Evolutionary conservation across 1,140 invertebrate genomes (phyloP), one percentile per base, ranked within the genome.

Genomic region (Drosophila burlai): DNA sequence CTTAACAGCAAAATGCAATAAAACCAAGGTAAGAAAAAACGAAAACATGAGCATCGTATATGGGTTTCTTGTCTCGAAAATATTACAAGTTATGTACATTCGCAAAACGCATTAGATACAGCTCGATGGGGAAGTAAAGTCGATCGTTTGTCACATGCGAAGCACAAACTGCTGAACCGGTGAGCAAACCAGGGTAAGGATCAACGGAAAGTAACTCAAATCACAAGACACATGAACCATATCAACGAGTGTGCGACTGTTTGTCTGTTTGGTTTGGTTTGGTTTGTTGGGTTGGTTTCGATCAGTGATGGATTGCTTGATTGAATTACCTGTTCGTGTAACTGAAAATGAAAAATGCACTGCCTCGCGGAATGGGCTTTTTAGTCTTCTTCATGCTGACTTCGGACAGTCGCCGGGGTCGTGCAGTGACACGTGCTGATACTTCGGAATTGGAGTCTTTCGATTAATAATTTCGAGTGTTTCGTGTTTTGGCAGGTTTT

Each of bases 331-430:
- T 97, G 95, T 99, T 99, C 42, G 95, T 98, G 93, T 96, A 96
- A 76, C 96, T 97, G 95, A 99, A 99, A 93, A 99, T 96, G 95
- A 99, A 99, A 94, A 99, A 98, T 59, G 98, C 97, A 91, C 96
- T 96, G 80, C 96, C 97, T 86, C 96, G 96, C 73, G 99, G 99
- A 91, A 99, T 99, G 50, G 98, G 98, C 94, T 98, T 97, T 93
- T 96, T 96, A 94, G 97, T 96, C 90, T 95, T 97, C 66, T 96
- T 95, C 80, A 97, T 96, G 93, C 97, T 97, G 83, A 98, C 95
- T 93, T 99, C 98, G 26, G 98, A 99, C 94, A 99, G 95, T 78
- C 98, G 95, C 62, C 98, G 94, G 62, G 98, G 98, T 86, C 98
- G 95, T 83, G 95, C 97, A 72, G 96, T 94, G 63, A 82, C 86